Base-by-base conservation (phyloP, 2,797 vertebrate genomes). In the Acanthopagrus latus region DNA sequence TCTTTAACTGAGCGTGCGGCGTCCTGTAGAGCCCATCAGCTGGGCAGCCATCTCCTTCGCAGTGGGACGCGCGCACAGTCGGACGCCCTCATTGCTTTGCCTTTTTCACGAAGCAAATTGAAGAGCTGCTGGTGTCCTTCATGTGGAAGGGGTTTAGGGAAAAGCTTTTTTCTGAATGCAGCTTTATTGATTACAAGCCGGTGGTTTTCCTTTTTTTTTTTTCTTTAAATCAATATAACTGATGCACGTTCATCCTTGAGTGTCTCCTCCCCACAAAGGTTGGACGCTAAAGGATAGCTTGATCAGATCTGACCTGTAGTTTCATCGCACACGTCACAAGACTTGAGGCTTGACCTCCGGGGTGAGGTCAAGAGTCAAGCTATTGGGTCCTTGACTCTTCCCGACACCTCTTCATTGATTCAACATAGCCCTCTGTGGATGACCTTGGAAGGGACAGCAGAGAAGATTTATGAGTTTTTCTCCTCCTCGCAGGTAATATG, bases 371-470 rank as follows among this genome's bases (percentile, higher is more conserved):
- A 38, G 27, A 55, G 47, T 75, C 52, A 84, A 89, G 83, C 60
- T 18, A 69, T 20, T 43, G 38, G 76, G 81, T 89, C 83, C 74
- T 91, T 91, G 80, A 86, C 55, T 71, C 62, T 52, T 59, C 44
- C 57, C 23, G 51, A 48, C 71, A 68, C 25, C 23, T 54, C 50
- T 51, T 63, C 52, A 88, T 67, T 89, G 66, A 90, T 89, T 85
- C 77, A 71, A 63, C 62, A 25, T 8, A 79, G 48, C 27, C 56
- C 41, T 59, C 21, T 48, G 25, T 81, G 48, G 48, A 44, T 41
- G 55, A 76, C 21, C 77, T 88, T 78, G 71, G 9, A 69, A 23
- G 46, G 63, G 59, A 57, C 57, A 71, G 41, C 23, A 67, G 16
- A 51, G 54, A 74, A 57, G 80, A 85, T 80, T 83, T 70, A 77